These are phyloP conservation scores for Toxotes lorentzi DNA, from an alignment of 2,797 vertebrate genomes.

Conservation along the genomic window DNA sequence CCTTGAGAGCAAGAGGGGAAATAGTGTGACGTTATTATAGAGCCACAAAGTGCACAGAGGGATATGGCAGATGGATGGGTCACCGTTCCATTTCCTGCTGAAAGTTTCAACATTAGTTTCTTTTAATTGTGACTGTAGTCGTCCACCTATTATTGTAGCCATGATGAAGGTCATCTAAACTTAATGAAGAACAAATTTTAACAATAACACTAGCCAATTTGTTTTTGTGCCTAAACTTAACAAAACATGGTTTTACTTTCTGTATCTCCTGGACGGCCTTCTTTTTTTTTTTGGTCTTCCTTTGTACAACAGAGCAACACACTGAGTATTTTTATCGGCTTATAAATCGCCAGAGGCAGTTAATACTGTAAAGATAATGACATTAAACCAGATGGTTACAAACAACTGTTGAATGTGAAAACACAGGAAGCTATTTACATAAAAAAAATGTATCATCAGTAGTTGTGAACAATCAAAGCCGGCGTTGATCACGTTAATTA, in stretches of 20 bases:
- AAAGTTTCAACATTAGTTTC: neutral
- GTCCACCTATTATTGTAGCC: neutral
- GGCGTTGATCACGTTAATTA: slow-evolving; percentile 35
- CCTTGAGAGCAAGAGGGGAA: slow-evolving; percentile 2
- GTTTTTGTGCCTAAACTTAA: neutral
- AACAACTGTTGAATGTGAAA: slow-evolving; percentile 16
- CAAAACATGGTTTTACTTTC: neutral
- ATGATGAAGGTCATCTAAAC: neutral
- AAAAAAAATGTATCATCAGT: slow-evolving; percentile 32
- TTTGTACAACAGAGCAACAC: too few species aligned
- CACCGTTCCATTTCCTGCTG: neutral
- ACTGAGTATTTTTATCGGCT: too few species aligned
- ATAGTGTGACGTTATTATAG: neutral
- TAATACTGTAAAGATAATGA: slow-evolving; percentile 14
- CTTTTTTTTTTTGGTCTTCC: too few species aligned
- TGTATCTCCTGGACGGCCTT: too few species aligned
- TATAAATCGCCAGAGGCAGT: neutral
- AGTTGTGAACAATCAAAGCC: slow-evolving; percentile 31
- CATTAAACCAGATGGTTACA: slow-evolving; percentile 24
- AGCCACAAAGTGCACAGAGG: neutral
- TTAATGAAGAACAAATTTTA: neutral
- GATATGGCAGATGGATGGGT: neutral
- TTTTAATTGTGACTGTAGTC: neutral
- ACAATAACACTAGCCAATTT: neutral
- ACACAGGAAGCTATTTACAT: slow-evolving; percentile 27